Evolutionary conservation across 2,797 vertebrate species (phyloP).

Genomic region (Cynodonichthys magdalenae): DNA sequence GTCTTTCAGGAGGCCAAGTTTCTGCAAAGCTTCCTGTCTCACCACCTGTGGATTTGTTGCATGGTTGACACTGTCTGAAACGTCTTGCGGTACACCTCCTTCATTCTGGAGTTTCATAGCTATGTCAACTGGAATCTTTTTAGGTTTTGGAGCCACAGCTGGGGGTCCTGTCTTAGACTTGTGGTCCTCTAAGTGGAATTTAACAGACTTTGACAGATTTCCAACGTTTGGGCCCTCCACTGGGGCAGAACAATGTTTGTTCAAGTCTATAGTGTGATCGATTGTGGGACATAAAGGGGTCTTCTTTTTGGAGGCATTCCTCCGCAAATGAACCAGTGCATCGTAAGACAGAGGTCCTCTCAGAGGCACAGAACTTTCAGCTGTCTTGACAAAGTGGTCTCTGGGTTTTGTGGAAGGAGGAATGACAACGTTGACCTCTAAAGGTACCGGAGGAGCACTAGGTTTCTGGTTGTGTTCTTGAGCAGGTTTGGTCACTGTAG

Average conservation of each 20-base stretch:
- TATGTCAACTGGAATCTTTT: slow-evolving; percentile 79
- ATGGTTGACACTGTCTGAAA: slow-evolving; percentile 40
- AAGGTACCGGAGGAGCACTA: slow-evolving; percentile 21
- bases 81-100: slow-evolving; percentile 15
- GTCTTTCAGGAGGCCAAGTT: slow-evolving; percentile 87
- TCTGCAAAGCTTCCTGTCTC: slow-evolving; percentile 86
- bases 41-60: slow-evolving; percentile 72
- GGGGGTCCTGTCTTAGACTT: slow-evolving; percentile 71
- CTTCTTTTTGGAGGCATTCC: slow-evolving; percentile 72
- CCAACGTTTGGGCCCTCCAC: slow-evolving; percentile 11
- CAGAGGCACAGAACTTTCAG: slow-evolving; percentile 36
- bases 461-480: slow-evolving; percentile 26
- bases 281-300: slow-evolving; percentile 65
- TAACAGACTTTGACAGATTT: slow-evolving; percentile 31
- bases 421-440: slow-evolving; percentile 59
- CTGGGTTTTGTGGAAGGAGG: slow-evolving; percentile 56
- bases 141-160: slow-evolving; percentile 86
- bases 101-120: slow-evolving; percentile 67
- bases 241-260: slow-evolving; percentile 15
- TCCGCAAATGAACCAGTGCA: slow-evolving; percentile 72
- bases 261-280: slow-evolving; percentile 68
- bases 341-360: slow-evolving; percentile 81
- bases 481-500: slow-evolving; percentile 23
- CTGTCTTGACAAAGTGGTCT: slow-evolving; percentile 25
- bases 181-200: slow-evolving; percentile 24